Percentiles rank a stretch among this genome's conserved stretches.
Evolutionary conservation across 23 tunicate species (phyloP).

Genomic region (Styela clava): DNA sequence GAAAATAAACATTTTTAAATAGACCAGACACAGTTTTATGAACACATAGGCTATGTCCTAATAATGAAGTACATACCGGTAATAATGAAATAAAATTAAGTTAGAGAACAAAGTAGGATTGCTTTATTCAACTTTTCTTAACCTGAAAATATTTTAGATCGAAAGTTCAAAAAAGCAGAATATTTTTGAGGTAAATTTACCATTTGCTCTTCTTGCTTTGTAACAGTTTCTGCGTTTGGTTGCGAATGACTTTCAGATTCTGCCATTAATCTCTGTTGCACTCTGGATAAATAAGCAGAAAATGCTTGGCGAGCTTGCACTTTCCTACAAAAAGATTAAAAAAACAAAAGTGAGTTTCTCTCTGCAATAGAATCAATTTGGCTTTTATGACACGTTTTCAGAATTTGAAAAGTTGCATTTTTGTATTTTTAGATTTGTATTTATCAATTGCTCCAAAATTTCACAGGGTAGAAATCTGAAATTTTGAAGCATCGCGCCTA

Average conservation of each 20-base stretch:
- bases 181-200: too few species aligned
- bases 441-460: too few species aligned
- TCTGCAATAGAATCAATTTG: not conserved
- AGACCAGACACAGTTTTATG: not conserved
- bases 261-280: conserved; percentile 75
- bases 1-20: conserved; percentile 1
- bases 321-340: conserved; percentile 35
- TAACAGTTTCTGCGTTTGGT: conserved; percentile 45
- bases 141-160: too few species aligned
- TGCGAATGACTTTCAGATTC: conserved; percentile 66
- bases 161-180: too few species aligned
- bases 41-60: not conserved
- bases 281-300: conserved; percentile 84
- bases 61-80: not conserved
- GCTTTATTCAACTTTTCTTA: too few species aligned
- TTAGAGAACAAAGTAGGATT: too few species aligned
- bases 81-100: too few species aligned
- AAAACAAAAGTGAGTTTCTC: conserved; percentile 2
- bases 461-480: too few species aligned
- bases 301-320: conserved; percentile 94
- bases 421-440: too few species aligned
- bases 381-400: not conserved
- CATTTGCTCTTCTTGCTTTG: conserved; percentile 96
- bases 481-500: too few species aligned
- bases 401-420: too few species aligned